Evolutionary conservation across 2,888 invertebrate species (phyloP), one percentile per base, ranked within the genome.

Genomic region (Nomada fucata): DNA sequence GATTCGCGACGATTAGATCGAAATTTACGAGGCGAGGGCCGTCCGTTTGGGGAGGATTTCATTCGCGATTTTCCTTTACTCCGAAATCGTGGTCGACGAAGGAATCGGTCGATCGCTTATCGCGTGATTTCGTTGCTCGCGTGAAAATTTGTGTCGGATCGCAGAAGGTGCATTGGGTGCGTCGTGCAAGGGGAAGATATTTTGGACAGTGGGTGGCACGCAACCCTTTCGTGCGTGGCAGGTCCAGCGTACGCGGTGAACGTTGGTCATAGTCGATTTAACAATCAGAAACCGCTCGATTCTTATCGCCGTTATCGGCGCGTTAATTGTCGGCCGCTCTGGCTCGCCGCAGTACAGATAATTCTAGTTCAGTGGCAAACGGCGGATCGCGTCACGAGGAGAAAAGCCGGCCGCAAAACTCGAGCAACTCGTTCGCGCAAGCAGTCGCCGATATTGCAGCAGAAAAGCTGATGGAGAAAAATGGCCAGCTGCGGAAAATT

Each of bases 331-430:
- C 29, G 53, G 1, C 36, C n/a, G 53, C 7, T 18, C 3, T 26
- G 78, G 15, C 50, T 50, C 10, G 18, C 52, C 10, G 18, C 20
- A 29, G 23, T 55, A 72, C 57, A 18, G 47, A 59, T 59, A 47
- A 78, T 73, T 74, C 73, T 79, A 70, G 79, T 81, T 79, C 73
- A 78, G 59, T 81, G 80, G 73, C 60, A 78, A 36, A 36, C 69
- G 10, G 29, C 65, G 53, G 68, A 55, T 57, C 67, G 44, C 63
- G 72, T 68, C 72, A 20, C 57, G 59, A 64, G 64, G 68, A 36
- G 42, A 15, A 78, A 78, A 73, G 64, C 64, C 69, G 42, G 18
- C 44, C 20, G 55, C 20, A 7, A 23, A 23, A 18, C 13, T 26
- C 64, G 44, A 23, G 23, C 15, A 29, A n/a, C 55, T 15, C 11